Evolutionary conservation across 2,113 vertebrate genomes (phyloP).

Genomic region (Galbula dea): DNA sequence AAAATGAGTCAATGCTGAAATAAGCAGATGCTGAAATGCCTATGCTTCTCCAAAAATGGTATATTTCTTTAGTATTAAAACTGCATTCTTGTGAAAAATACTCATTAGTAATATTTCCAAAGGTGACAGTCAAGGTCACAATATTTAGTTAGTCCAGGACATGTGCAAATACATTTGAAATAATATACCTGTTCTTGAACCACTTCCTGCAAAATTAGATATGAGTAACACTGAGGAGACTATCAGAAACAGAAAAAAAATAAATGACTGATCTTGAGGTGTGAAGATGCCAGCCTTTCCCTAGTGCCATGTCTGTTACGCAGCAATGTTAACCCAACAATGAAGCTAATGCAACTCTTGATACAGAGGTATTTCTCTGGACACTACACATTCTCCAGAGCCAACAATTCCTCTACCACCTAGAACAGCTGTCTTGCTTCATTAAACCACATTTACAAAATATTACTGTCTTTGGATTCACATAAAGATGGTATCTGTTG

Average conservation of each 20-base stretch:
- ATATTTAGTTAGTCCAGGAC: not conserved
- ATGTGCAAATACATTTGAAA: not conserved
- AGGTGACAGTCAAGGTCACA: not conserved
- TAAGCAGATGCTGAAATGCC: not conserved
- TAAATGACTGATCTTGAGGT: not conserved
- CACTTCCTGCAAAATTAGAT: not conserved
- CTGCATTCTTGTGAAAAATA: not conserved
- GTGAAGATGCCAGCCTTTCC: not conserved
- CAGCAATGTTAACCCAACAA: not conserved
- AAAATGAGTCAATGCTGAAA: no score
- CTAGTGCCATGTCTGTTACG: not conserved
- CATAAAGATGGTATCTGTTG: not conserved
- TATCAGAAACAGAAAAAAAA: not conserved
- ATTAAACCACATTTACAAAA: not conserved
- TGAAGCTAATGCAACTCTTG: not conserved
- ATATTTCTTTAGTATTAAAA: not conserved
- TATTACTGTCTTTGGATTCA: not conserved
- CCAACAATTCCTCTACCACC: not conserved
- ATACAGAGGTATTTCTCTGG: not conserved
- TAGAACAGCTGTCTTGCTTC: not conserved
- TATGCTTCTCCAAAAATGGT: not conserved
- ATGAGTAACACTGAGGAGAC: not conserved
- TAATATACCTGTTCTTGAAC: not conserved
- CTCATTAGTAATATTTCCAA: not conserved
- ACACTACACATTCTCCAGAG: not conserved